Percentiles rank a stretch among this genome's conserved stretches.
phyloP scores from a whole-genome alignment of 2,797 vertebrate species.

The Pyrocephalus nanus region DNA sequence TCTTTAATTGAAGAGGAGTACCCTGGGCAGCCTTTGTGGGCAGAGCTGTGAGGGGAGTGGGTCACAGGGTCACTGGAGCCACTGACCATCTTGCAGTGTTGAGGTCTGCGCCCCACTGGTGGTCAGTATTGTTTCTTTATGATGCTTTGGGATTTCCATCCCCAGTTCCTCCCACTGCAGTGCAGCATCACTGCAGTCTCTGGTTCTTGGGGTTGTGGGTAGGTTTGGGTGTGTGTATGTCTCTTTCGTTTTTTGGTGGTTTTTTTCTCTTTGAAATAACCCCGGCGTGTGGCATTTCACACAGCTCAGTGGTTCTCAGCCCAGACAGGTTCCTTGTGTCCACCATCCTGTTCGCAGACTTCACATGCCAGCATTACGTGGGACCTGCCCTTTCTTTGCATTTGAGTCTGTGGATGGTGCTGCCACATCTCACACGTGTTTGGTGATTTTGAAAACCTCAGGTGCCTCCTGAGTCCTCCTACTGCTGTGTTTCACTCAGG shows the following conservation, averaged over 20 bases:
- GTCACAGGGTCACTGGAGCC: not conserved
- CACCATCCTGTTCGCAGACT: not conserved
- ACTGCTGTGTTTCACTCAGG: not conserved
- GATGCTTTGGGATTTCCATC: not conserved
- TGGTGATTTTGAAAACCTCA: not conserved
- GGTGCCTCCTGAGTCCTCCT: not conserved
- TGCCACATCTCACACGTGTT: accelerated
- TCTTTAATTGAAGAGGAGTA: accelerated
- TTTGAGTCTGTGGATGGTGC: not conserved
- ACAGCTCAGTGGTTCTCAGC: not conserved
- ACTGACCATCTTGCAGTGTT: not conserved
- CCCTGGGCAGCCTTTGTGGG: not conserved
- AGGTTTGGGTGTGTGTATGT: not conserved
- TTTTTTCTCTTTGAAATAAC: not conserved
- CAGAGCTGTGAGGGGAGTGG: not conserved
- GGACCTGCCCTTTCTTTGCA: not conserved
- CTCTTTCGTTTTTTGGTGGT: not conserved
- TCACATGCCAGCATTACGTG: not conserved
- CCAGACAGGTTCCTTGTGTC: not conserved
- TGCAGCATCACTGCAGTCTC: not conserved
- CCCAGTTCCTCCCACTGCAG: accelerated
- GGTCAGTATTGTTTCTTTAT: not conserved
- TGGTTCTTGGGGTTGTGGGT: not conserved
- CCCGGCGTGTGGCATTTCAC: not conserved
- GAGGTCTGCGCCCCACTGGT: not conserved